Base-by-base conservation (phyloP, 2,113 vertebrate species). In the Sakesphorus luctuosus region DNA sequence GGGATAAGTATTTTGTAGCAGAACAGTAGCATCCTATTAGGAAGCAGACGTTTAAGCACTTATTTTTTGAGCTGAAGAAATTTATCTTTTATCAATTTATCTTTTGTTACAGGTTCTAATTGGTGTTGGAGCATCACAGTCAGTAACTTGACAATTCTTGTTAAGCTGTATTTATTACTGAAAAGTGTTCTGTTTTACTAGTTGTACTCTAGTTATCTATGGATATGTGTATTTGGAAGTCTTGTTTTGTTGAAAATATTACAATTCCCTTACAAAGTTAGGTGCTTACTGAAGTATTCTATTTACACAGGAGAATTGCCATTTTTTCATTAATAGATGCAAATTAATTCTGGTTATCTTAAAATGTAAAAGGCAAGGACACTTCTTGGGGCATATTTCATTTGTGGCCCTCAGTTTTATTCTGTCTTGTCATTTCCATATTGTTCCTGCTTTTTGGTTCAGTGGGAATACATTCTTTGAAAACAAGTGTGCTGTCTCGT, bases 351-450 rank as follows among this genome's bases (percentile, higher is more conserved):
- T 82, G 11, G 6, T 61, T 93, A 50, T 87, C 61, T 75, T 84
- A 69, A 74, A 87, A 65, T 44, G 7, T 72, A 79, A 18, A 47
- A 26, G 55, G 25, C 49, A 79, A 91, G 87, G 53, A 82, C 55
- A 56, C 11, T 78, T 90, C 23, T 79, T 33, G 35, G 47, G 19
- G 62, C 8, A 40, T 59, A 36, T 69, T 95, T 96, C 26, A 63
- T 65, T 93, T 77, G 47, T 87, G 53, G n/a, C 73, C 77, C 87
- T 67, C 35, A 43, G 9, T 93, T 85, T 82, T 96, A 46, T 85
- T 46, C 25, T 43, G 26, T 89, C 56, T 46, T 71, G 29, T 63
- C 2, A 49, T 13, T 86, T 76, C 15, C 5, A 58, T 38, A n/a
- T 63, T 25, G 8, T 50, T 43, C 23, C 59, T 80, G 38, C 16